Base-by-base conservation (phyloP, 1,140 invertebrate species). In the Drosophila mauritiana region DNA sequence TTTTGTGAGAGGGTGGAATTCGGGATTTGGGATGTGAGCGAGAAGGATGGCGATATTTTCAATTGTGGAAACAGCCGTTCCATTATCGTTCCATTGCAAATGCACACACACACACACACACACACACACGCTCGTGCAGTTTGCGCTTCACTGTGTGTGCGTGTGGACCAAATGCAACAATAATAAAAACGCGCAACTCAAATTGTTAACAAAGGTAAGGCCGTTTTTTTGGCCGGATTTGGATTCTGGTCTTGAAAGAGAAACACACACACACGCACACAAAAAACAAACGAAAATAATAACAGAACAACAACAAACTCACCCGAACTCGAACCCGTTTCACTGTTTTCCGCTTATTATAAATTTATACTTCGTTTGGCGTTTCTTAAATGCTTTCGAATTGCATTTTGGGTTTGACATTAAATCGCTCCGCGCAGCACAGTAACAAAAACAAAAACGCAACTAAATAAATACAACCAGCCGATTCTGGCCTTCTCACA, bases 271-370 rank as follows among this genome's bases (percentile, higher is more conserved):
- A 6, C 20, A 22, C 20, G 3, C 20, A 22, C 20, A 67, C 63
- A 27, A 27, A 27, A 27, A 31, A 31, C 8, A 1, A 31, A 31
- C 7, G 8, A 31, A 8, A 31, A 31, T 2, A 31, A 22, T 22
- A 31, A 31, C 7, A 10, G 2, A 25, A 42, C 8, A 36, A 25
- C 15, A 11, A 68, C 17, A 17, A 17, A 17, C 68, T 72, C 53
- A 72, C 68, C 68, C 37, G 52, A 83, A 75, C 80, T 74, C 63
- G 63, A 82, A 79, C 80, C 73, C 63, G 64, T 82, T 68, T 65
- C 31, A 40, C 36, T 58, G 42, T 54, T 65, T 61, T 52, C 59
- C 52, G 79, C 56, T 81, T 63, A 42, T 46, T 54, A 51, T 46
- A 34, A 63, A 53, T 15, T 82, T 39, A 13, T 39, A 39, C 63